These are phyloP conservation scores for Dermolepida albohirtum DNA, from an alignment of 2,888 invertebrate species.

Conservation along the genomic window DNA sequence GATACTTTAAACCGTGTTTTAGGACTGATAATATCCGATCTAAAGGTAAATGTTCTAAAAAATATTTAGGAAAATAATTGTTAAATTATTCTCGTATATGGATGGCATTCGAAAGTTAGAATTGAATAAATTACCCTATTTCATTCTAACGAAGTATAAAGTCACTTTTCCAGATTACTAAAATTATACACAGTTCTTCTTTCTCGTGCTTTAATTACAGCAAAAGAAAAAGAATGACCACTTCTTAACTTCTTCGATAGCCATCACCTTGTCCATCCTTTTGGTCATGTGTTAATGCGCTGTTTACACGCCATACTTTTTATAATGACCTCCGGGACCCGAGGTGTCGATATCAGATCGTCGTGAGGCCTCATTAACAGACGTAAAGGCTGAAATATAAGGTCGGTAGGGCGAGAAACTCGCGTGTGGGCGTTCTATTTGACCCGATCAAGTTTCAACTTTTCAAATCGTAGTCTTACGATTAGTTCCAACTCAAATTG, in stretches of 20 bases:
- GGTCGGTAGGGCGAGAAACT: slow-evolving; percentile 29
- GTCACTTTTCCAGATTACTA: too few species aligned
- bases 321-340: slow-evolving; percentile 36
- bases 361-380: slow-evolving; percentile 43
- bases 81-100: background rate
- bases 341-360: slow-evolving; percentile 44
- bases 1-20: too few species aligned
- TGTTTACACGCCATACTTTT: slow-evolving; percentile 45
- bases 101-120: background rate
- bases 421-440: slow-evolving; percentile 39
- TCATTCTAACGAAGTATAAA: too few species aligned
- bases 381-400: slow-evolving; percentile 44
- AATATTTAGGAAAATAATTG: too few species aligned
- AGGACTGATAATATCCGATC: too few species aligned
- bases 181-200: background rate
- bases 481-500: background rate
- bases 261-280: slow-evolving; percentile 35
- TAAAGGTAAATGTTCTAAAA: too few species aligned
- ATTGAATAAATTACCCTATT: background rate
- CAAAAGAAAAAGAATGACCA: slow-evolving; percentile 1
- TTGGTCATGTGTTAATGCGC: slow-evolving; percentile 43
- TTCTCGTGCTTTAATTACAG: background rate
- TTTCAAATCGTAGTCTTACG: slow-evolving; percentile 15
- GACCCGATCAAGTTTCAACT: slow-evolving; percentile 31
- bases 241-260: slow-evolving; percentile 20